Evolutionary conservation across 2,888 invertebrate genomes (phyloP).

Genomic region (Agriopis marginaria): DNA sequence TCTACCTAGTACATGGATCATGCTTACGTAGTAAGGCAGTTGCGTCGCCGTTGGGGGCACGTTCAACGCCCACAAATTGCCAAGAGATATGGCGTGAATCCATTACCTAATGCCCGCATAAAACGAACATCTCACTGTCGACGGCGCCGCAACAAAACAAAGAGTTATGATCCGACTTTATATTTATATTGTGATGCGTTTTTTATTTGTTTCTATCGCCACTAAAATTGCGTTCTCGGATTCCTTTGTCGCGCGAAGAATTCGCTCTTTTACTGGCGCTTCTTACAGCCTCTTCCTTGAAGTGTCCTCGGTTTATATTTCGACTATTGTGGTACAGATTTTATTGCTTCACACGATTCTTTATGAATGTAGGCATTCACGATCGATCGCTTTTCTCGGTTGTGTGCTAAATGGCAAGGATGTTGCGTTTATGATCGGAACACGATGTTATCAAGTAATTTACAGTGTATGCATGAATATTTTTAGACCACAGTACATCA

Average conservation of each 20-base stretch:
- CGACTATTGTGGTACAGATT: conserved; percentile 52
- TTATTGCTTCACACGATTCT: conserved; percentile 49
- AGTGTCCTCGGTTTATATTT: conserved; percentile 58
- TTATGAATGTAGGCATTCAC: conserved; percentile 29
- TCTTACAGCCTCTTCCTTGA: conserved; percentile 53
- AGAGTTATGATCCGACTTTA: conserved; percentile 76
- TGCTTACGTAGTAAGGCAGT: conserved; percentile 27
- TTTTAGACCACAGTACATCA: background rate
- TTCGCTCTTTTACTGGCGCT: conserved; percentile 42
- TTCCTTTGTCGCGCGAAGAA: conserved; percentile 61
- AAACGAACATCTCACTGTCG: conserved; percentile 57
- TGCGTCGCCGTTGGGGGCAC: conserved; percentile 49
- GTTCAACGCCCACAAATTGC: conserved; percentile 55
- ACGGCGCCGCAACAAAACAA: conserved; percentile 71
- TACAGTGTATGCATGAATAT: conserved; percentile 2
- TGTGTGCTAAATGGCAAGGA: conserved; percentile 28
- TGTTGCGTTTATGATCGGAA: conserved; percentile 21
- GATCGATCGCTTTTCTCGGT: conserved; percentile 26
- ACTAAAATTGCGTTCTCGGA: conserved; percentile 70
- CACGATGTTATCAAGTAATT: conserved; percentile 20
- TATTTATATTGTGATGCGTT: conserved; percentile 63
- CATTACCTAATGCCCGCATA: conserved; percentile 80
- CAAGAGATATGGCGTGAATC: conserved; percentile 70
- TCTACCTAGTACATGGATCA: conserved; percentile 25
- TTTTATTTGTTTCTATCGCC: conserved; percentile 78